Percentiles rank a stretch among this genome's conserved stretches.
phyloP scores from a whole-genome alignment of 2,113 vertebrate genomes.

The Zosterops hypoxanthus region DNA sequence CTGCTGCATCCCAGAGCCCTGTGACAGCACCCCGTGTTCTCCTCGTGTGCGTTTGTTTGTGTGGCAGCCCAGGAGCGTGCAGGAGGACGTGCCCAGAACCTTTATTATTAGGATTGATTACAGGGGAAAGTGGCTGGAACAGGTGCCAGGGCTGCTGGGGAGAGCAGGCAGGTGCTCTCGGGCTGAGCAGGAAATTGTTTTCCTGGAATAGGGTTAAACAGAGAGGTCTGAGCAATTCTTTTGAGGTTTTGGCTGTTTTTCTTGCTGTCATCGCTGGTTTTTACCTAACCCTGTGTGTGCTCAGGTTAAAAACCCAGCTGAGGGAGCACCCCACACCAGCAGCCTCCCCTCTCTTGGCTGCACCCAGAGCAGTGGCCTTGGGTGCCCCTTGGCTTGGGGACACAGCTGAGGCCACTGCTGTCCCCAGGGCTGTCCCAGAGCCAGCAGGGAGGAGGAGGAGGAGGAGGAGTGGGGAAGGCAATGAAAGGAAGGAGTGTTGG shows the following conservation, averaged over 20 bases:
- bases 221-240: not conserved
- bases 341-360: not conserved
- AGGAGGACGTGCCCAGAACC: not conserved
- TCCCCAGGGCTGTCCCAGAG: not conserved
- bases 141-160: not conserved
- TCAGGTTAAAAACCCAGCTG: not conserved
- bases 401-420: not conserved
- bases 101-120: not conserved
- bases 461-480: not conserved
- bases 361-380: fast-evolving
- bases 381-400: not conserved
- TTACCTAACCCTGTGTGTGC: fast-evolving
- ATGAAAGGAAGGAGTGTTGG: conserved; percentile 10
- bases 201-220: not conserved
- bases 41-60: not conserved
- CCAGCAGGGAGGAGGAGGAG: not conserved
- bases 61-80: not conserved
- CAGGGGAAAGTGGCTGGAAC: not conserved
- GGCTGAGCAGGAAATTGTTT: not conserved
- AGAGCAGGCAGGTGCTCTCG: not conserved
- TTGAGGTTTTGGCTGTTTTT: not conserved
- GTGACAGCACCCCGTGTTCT: fast-evolving
- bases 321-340: not conserved
- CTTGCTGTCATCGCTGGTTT: fast-evolving
- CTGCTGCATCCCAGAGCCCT: not conserved